Evolutionary conservation across 1,140 invertebrate species (phyloP).

Genomic region (Aleiodes sp.): DNA sequence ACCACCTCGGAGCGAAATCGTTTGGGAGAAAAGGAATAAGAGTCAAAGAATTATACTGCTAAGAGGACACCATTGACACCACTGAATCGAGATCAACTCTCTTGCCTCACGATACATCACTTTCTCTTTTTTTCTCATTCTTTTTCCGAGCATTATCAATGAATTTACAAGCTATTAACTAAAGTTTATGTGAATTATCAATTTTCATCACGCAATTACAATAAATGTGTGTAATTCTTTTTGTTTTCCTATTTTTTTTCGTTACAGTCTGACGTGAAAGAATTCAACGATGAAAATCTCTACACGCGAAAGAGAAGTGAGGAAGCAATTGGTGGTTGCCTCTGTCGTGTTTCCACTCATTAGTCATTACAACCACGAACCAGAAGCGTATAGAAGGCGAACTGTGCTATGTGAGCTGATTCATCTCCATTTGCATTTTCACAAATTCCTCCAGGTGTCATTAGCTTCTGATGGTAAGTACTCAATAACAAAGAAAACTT

Average conservation of each 20-base stretch:
- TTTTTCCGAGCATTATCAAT: too few relatives aligned
- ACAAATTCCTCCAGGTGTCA: background rate
- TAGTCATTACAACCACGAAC: conserved; percentile 4
- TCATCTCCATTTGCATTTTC: background rate
- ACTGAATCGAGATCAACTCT: conserved; percentile 35
- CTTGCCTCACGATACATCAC: background rate
- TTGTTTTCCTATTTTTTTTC: too few relatives aligned
- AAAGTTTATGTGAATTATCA: too few relatives aligned
- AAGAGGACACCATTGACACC: conserved; percentile 14
- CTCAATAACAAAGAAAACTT: background rate
- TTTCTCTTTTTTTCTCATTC: background rate
- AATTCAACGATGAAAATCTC: background rate
- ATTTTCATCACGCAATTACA: too few relatives aligned
- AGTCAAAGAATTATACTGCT: conserved; percentile 16
- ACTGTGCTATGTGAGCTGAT: background rate
- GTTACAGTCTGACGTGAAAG: too few relatives aligned
- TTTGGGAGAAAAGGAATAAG: conserved; percentile 5
- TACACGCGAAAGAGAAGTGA: background rate
- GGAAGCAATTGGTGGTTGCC: background rate
- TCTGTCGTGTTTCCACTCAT: background rate
- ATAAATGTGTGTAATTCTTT: too few relatives aligned
- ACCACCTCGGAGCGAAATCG: conserved; percentile 36
- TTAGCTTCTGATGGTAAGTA: conserved; percentile 2
- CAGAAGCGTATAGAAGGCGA: background rate
- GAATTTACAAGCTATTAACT: too few relatives aligned